These are phyloP conservation scores for Aptenodytes forsteri DNA, from an alignment of 2,113 vertebrate genomes.

Conservation along the genomic window DNA sequence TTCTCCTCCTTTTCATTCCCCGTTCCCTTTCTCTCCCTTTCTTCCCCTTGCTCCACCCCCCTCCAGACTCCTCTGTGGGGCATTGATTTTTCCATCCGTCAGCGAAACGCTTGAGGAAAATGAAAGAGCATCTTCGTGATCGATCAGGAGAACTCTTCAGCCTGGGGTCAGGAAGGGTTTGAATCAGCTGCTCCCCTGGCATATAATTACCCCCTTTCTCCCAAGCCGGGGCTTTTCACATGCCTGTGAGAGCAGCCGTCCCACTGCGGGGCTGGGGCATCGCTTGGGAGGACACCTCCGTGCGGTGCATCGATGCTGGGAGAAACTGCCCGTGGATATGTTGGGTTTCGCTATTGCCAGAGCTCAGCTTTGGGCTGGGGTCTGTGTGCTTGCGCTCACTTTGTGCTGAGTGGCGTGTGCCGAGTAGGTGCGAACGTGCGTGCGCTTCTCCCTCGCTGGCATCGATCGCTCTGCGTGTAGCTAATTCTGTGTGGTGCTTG, in stretches of 20 bases:
- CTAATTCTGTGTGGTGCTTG: not conserved
- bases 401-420: not conserved
- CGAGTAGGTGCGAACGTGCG: not conserved
- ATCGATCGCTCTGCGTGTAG: not conserved
- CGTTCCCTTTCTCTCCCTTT: not conserved
- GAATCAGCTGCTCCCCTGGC: constrained; percentile 64
- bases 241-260: not conserved
- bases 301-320: not conserved
- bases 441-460: not conserved
- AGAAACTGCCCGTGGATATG: not conserved
- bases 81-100: constrained; percentile 82
- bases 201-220: constrained; percentile 62
- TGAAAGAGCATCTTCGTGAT: constrained; percentile 76
- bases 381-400: not conserved
- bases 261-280: not conserved
- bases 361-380: not conserved
- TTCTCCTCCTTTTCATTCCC: not conserved
- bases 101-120: constrained; percentile 77
- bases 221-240: constrained; percentile 10
- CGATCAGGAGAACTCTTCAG: constrained; percentile 73
- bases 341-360: not conserved
- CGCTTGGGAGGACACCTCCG: fast-evolving
- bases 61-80: constrained; percentile 39
- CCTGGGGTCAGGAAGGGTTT: constrained; percentile 63
- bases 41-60: constrained; percentile 36